Conservation (phyloP, 2,113 vertebrate species). For the Lipotes vexillifer region DNA sequence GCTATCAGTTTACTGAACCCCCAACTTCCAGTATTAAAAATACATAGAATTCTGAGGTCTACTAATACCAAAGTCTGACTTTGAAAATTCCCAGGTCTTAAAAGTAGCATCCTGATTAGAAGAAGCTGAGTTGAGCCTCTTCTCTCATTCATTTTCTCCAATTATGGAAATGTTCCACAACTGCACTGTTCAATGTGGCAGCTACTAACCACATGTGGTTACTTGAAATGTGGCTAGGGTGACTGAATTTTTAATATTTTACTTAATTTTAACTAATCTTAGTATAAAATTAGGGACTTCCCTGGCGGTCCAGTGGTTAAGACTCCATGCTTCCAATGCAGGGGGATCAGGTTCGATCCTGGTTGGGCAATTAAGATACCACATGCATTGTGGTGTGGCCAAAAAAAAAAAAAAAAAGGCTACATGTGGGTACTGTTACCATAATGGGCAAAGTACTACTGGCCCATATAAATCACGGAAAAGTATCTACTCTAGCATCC, state of each 20-base stretch:
- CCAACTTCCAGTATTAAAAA: not conserved
- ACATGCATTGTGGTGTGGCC: not conserved
- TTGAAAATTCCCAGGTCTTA: not conserved
- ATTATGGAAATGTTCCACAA: not conserved
- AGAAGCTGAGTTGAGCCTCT: not conserved
- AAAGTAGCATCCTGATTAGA: not conserved
- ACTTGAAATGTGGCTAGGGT: not conserved
- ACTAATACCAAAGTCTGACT: not conserved
- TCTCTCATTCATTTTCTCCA: not conserved
- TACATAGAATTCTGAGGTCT: not conserved
- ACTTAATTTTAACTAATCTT: not conserved
- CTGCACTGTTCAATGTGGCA: not conserved
- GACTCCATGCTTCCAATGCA: not conserved
- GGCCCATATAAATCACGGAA: not conserved
- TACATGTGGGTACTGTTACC: not conserved
- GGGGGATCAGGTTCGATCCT: not conserved
- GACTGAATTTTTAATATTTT: not conserved
- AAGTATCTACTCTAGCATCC: not conserved
- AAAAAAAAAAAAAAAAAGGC: not conserved
- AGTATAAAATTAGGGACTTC: not conserved
- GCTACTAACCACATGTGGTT: not conserved
- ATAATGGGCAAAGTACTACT: not conserved
- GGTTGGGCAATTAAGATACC: not conserved
- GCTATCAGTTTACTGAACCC: not conserved
- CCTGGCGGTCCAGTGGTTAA: not conserved